These are phyloP conservation scores for Etheostoma spectabile DNA, from an alignment of 2,113 vertebrate genomes.

Conservation along the genomic window DNA sequence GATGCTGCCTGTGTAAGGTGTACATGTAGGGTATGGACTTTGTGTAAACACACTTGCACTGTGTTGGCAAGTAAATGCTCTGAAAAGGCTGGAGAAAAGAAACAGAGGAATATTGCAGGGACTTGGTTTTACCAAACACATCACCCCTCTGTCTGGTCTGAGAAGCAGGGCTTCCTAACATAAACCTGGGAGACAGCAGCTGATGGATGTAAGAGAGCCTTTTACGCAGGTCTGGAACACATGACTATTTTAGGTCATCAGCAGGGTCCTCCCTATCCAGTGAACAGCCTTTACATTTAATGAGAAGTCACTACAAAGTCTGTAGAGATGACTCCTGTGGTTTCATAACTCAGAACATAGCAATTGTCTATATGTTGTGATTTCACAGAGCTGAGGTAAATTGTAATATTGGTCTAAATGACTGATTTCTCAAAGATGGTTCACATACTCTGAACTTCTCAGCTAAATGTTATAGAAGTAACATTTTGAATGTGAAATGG, in stretches of 20 bases:
- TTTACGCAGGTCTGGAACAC: slow-evolving; percentile 62
- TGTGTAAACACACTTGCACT: slow-evolving; percentile 11
- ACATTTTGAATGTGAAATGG: slow-evolving; percentile 29
- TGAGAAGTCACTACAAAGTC: slow-evolving; percentile 38
- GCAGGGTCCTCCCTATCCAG: slow-evolving; percentile 39
- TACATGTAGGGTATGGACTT: not conserved
- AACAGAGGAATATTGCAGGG: not conserved
- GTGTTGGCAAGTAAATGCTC: not conserved
- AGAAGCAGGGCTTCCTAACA: slow-evolving; percentile 56
- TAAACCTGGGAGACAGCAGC: slow-evolving; percentile 77
- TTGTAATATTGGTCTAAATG: not conserved
- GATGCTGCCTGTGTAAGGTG: not conserved
- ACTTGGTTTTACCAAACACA: slow-evolving; percentile 33
- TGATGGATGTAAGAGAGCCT: slow-evolving; percentile 63
- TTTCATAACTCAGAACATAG: slow-evolving; percentile 30
- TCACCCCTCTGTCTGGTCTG: slow-evolving; percentile 42
- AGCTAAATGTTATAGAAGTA: not conserved
- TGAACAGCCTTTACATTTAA: slow-evolving; percentile 37
- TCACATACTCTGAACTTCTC: not conserved
- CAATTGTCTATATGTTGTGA: slow-evolving; percentile 24
- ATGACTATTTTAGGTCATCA: slow-evolving; percentile 86
- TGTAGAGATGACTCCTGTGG: slow-evolving; percentile 1
- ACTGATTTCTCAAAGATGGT: not conserved
- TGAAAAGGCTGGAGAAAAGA: not conserved
- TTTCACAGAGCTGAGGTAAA: slow-evolving; percentile 15